Percentiles rank a stretch among this genome's conserved stretches.
These are phyloP conservation scores for Bos indicus DNA, from an alignment of 2,113 vertebrate genomes.

Conservation along the genomic window DNA sequence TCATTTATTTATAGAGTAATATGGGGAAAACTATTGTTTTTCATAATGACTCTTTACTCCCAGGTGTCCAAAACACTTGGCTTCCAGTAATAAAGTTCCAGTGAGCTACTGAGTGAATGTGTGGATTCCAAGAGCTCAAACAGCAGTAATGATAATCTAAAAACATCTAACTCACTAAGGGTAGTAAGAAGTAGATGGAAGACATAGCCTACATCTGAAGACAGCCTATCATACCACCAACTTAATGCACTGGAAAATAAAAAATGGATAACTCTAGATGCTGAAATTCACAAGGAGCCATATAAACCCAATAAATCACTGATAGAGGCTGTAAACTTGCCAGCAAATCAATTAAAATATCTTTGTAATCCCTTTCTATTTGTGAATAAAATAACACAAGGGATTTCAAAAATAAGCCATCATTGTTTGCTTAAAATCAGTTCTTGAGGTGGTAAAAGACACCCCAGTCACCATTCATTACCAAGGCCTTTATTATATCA, in stretches of 20 bases:
- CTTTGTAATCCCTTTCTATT: constrained; percentile 57
- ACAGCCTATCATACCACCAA: constrained; percentile 33
- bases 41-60: constrained; percentile 35
- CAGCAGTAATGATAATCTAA: constrained; percentile 50
- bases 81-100: constrained; percentile 2
- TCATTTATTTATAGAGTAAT: constrained; percentile 41
- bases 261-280: constrained; percentile 50
- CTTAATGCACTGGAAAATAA: constrained; percentile 47
- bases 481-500: constrained; percentile 46
- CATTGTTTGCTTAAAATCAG: constrained; percentile 51
- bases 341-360: constrained; percentile 69
- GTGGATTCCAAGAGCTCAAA: constrained; percentile 34
- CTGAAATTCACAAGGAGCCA: constrained; percentile 44
- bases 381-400: constrained; percentile 61
- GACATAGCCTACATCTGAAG: constrained; percentile 31
- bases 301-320: constrained; percentile 47
- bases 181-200: constrained; percentile 45
- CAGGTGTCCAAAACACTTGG: constrained; percentile 49
- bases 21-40: neutral
- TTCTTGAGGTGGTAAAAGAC: constrained; percentile 54
- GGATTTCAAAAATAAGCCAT: constrained; percentile 46
- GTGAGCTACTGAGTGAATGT: constrained; percentile 16
- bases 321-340: constrained; percentile 58
- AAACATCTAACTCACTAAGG: constrained; percentile 32
- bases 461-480: constrained; percentile 41